phyloP scores from a whole-genome alignment of 1,140 invertebrate species.

The Lepeophtheirus salmonis region DNA sequence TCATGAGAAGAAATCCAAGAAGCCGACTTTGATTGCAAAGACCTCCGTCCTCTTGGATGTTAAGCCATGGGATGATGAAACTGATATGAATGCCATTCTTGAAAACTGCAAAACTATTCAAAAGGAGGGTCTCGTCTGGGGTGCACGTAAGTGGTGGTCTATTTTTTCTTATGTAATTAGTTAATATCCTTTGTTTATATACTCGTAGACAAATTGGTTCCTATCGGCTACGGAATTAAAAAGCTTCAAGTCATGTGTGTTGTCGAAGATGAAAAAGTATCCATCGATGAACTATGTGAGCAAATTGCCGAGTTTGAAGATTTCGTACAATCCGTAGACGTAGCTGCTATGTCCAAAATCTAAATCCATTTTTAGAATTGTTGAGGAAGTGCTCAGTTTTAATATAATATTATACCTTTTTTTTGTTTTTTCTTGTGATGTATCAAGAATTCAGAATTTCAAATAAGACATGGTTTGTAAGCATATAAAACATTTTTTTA shows the following conservation, averaged over 20 bases:
- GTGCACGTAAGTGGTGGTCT: slow-evolving; percentile 33
- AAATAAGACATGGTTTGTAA: no score
- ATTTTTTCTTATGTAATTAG: no score
- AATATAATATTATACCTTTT: no score
- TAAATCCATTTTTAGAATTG: no score
- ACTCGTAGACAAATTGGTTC: slow-evolving; percentile 59
- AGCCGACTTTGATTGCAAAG: slow-evolving; percentile 76
- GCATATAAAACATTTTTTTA: no score
- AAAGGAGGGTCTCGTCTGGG: slow-evolving; percentile 82
- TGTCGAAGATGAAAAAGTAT: slow-evolving; percentile 85
- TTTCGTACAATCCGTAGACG: slow-evolving; percentile 75
- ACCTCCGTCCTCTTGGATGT: slow-evolving; percentile 83
- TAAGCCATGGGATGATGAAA: slow-evolving; percentile 95
- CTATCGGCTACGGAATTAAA: slow-evolving; percentile 84
- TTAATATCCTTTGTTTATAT: not conserved
- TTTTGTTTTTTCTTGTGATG: no score
- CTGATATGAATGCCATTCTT: slow-evolving; percentile 79
- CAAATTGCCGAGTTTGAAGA: slow-evolving; percentile 73
- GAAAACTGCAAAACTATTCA: slow-evolving; percentile 51
- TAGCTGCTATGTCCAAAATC: slow-evolving; percentile 91
- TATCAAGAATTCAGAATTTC: no score
- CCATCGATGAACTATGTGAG: slow-evolving; percentile 71
- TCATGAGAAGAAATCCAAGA: slow-evolving; percentile 78
- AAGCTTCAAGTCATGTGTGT: slow-evolving; percentile 88
- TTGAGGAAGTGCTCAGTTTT: no score